A percentile compares a stretch with the other conserved stretches of the same genome.
Conservation (phyloP, 2,113 vertebrate species). For the Perca flavescens region DNA sequence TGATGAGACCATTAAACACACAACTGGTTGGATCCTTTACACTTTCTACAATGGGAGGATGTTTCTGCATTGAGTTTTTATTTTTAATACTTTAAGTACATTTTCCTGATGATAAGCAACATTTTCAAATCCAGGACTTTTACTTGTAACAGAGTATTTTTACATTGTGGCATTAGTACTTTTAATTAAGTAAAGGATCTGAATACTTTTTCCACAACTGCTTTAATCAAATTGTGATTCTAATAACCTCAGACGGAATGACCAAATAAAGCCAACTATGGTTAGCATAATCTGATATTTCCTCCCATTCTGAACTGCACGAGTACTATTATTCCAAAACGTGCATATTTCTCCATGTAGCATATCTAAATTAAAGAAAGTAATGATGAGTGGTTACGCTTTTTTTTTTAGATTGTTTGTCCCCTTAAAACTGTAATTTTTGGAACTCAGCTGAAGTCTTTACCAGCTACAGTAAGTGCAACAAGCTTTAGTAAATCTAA, state of each 20-base stretch:
- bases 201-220: no score
- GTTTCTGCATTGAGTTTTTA: no score
- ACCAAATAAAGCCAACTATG: not conserved
- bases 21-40: no score
- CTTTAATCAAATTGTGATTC: not conserved
- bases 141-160: no score
- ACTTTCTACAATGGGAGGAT: no score
- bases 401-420: not conserved
- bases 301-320: not conserved
- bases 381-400: not conserved
- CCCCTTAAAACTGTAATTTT: not conserved
- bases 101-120: no score
- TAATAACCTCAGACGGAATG: not conserved
- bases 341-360: not conserved
- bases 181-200: no score
- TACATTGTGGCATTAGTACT: no score
- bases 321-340: not conserved
- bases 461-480: not conserved
- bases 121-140: no score
- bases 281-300: not conserved
- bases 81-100: no score
- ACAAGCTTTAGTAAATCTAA: not conserved
- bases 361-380: not conserved
- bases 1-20: no score
- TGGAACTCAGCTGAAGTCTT: not conserved